Evolutionary conservation across 2,888 invertebrate genomes (phyloP).

Genomic region (Philhelius pedissequus): DNA sequence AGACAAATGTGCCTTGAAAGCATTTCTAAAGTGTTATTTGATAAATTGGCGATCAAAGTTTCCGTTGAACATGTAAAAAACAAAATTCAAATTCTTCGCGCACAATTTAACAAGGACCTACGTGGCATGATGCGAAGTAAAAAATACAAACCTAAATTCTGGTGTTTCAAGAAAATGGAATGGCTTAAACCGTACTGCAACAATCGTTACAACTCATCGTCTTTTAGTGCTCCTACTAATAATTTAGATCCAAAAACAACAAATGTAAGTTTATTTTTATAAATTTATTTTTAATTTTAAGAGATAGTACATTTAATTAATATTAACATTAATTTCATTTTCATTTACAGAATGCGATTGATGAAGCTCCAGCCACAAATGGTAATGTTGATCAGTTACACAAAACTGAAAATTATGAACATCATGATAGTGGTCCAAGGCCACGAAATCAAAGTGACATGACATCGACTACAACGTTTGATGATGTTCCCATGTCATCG

Average conservation of each 20-base stretch:
- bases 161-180: constrained; percentile 64
- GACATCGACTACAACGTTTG: constrained; percentile 44
- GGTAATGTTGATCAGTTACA: background rate
- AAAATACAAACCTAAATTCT: constrained; percentile 53
- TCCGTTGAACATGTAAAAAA: constrained; percentile 28
- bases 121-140: constrained; percentile 39
- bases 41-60: constrained; percentile 36
- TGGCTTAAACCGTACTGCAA: constrained; percentile 41
- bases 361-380: background rate
- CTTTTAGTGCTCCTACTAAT: background rate
- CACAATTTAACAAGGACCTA: constrained; percentile 54
- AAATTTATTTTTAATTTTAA: background rate
- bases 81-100: constrained; percentile 51
- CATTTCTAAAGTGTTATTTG: constrained; percentile 32
- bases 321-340: background rate
- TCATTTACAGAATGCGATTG: background rate
- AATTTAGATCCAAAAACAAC: background rate
- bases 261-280: constrained; percentile 9
- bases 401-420: background rate
- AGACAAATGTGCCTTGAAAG: constrained; percentile 18
- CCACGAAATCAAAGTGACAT: constrained; percentile 14
- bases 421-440: background rate
- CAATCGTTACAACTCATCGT: background rate
- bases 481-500: constrained; percentile 24
- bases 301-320: background rate